These are phyloP conservation scores for Allacma fusca DNA, from an alignment of 2,888 invertebrate genomes.

Conservation along the genomic window DNA sequence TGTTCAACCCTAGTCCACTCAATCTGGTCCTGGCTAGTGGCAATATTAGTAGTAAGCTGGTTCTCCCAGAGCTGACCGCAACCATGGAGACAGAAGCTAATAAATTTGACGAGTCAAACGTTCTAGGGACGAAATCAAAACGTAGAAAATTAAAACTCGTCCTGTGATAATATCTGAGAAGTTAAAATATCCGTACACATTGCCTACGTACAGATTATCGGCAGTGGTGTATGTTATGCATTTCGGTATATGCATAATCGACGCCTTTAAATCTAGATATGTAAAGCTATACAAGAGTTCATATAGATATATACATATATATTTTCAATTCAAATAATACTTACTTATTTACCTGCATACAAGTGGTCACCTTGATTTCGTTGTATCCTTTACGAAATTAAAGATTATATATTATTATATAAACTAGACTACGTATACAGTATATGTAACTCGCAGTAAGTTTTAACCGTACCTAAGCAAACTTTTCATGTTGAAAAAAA, in stretches of 20 bases:
- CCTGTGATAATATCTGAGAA: slow-evolving; percentile 29
- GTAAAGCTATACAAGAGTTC: background rate
- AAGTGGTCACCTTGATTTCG: slow-evolving; percentile 16
- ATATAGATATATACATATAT: slow-evolving; percentile 2
- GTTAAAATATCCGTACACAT: background rate
- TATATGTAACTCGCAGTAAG: slow-evolving; percentile 10
- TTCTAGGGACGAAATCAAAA: slow-evolving; percentile 27
- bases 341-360: slow-evolving; percentile 9
- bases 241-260: background rate
- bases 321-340: slow-evolving; percentile 9
- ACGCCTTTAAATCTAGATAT: background rate
- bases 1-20: slow-evolving; percentile 37
- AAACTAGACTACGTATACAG: background rate
- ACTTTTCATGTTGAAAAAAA: background rate
- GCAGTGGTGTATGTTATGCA: background rate
- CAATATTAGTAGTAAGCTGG: slow-evolving; percentile 21
- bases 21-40: slow-evolving; percentile 43
- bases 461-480: background rate
- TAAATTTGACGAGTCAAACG: slow-evolving; percentile 23
- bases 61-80: background rate
- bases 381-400: slow-evolving; percentile 20
- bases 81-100: slow-evolving; percentile 36
- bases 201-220: background rate
- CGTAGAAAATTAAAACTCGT: slow-evolving; percentile 40
- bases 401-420: background rate